A percentile compares a stretch with the other conserved stretches of the same genome.
These are phyloP conservation scores for Orbicella faveolata DNA, from an alignment of 64 coral and sea anemone species.

Conservation along the genomic window DNA sequence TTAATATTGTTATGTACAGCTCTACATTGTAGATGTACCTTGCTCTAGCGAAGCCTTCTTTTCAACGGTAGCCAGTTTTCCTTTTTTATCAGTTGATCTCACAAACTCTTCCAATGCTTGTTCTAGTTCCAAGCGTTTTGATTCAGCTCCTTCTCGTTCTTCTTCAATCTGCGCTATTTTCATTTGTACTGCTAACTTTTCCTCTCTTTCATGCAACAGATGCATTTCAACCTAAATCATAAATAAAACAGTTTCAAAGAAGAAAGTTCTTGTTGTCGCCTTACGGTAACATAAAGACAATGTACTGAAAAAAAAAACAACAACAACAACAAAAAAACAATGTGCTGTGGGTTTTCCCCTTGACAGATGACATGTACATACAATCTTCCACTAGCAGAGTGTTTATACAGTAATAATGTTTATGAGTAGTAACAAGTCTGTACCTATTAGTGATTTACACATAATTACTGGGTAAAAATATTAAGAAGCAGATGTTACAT, in stretches of 20 bases:
- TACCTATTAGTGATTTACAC: no score
- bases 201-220: conserved; percentile 71
- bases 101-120: conserved; percentile 87
- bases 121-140: conserved; percentile 63
- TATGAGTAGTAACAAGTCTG: no score
- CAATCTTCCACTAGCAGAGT: no score
- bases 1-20: not conserved
- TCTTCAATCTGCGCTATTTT: conserved; percentile 78
- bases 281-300: no score
- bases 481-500: no score
- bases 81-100: conserved; percentile 83
- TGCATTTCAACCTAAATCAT: conserved; percentile 67
- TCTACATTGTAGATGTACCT: conserved; percentile 28
- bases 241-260: not conserved
- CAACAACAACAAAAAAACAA: no score
- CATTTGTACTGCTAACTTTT: conserved; percentile 81
- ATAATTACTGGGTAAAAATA: no score
- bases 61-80: conserved; percentile 26
- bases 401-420: no score
- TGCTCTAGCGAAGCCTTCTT: conserved; percentile 36
- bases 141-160: conserved; percentile 77
- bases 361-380: no score
- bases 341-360: no score
- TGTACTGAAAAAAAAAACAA: no score
- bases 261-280: not conserved